Evolutionary conservation across 2,797 vertebrate genomes (phyloP).

Genomic region (Hydrophis major): DNA sequence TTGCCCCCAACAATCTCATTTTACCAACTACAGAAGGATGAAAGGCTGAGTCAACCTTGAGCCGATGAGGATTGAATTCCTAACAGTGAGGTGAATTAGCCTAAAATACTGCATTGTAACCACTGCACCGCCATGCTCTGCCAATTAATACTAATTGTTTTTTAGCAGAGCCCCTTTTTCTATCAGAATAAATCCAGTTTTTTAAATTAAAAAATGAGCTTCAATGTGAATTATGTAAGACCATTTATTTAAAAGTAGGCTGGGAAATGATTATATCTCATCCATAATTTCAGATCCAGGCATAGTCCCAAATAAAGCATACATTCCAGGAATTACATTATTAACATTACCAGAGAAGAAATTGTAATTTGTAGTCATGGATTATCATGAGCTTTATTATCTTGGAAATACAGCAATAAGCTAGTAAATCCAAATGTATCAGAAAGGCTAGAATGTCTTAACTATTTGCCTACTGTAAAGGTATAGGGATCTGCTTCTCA

Average conservation of each 20-base stretch:
- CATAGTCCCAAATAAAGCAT: background rate
- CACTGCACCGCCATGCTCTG: background rate
- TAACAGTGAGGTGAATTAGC: background rate
- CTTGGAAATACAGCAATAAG: background rate
- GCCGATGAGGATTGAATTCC: background rate
- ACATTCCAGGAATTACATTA: background rate
- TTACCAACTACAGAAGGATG: background rate
- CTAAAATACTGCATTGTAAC: background rate
- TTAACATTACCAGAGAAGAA: background rate
- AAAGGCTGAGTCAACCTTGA: background rate
- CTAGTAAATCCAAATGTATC: background rate
- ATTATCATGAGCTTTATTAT: background rate
- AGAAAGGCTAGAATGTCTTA: background rate
- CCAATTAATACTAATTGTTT: background rate
- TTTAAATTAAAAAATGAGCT: background rate
- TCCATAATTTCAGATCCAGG: background rate
- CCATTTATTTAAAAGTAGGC: background rate
- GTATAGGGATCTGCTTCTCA: background rate
- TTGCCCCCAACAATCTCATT: background rate
- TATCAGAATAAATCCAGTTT: background rate
- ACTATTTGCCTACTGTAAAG: background rate
- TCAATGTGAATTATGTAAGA: background rate
- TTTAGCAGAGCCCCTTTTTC: background rate
- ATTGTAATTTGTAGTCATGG: background rate
- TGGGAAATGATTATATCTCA: background rate